These are phyloP conservation scores for Morelia viridis DNA, from an alignment of 2,797 vertebrate genomes.

Conservation along the genomic window DNA sequence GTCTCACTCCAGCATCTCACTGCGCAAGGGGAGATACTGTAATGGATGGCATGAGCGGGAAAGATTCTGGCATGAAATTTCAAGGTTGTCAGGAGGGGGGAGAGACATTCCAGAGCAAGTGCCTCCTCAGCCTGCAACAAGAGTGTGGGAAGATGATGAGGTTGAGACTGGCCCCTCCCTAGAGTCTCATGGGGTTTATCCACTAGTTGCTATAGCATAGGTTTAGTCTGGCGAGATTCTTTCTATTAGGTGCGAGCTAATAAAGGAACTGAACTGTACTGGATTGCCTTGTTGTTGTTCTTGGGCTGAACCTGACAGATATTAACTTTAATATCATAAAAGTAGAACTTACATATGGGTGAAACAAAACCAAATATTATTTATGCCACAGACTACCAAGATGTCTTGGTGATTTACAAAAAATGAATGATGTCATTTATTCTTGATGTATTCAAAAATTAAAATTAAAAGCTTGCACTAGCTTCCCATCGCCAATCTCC, in stretches of 20 bases:
- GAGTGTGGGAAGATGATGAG: no score
- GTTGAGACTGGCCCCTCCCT: no score
- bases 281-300: neutral
- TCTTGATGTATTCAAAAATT: neutral
- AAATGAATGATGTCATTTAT: neutral
- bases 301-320: neutral
- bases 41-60: neutral
- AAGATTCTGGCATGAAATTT: no score
- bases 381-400: neutral
- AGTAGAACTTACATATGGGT: neutral
- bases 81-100: no score
- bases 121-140: no score
- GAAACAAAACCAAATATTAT: neutral
- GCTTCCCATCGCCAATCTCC: neutral
- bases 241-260: no score
- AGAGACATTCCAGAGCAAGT: no score
- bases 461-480: neutral
- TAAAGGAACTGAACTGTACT: no score
- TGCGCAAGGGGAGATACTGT: neutral
- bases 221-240: no score
- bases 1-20: neutral
- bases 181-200: no score
- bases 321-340: neutral
- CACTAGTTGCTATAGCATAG: no score
- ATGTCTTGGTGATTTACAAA: neutral